Conservation (phyloP, 2,797 vertebrate genomes). For the Acanthurus leucopareius region DNA sequence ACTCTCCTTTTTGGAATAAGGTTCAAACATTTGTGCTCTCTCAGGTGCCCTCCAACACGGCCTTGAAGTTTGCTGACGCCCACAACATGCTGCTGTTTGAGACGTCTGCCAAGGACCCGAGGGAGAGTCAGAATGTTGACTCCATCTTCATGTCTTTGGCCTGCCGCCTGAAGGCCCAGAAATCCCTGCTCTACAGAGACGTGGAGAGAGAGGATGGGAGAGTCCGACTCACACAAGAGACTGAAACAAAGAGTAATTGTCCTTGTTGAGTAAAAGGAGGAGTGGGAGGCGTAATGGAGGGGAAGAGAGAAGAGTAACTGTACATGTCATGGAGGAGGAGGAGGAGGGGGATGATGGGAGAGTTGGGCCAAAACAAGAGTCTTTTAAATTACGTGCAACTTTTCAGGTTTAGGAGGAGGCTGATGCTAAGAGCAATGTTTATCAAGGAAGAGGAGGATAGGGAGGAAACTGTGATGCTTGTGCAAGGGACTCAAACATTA, state of each 20-base stretch:
- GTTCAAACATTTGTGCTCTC: not conserved
- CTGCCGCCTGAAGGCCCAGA: slow-evolving; percentile 95
- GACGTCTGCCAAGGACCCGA: slow-evolving; percentile 98
- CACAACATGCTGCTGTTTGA: slow-evolving; percentile 99
- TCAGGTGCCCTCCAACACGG: slow-evolving; percentile 94
- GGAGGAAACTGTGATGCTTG: not conserved
- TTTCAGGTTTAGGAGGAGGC: slow-evolving; percentile 28
- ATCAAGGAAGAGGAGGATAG: slow-evolving; percentile 2
- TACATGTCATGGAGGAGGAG: slow-evolving; percentile 44
- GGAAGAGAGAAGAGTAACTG: slow-evolving; percentile 40
- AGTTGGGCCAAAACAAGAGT: slow-evolving; percentile 28
- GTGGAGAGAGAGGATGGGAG: slow-evolving; percentile 90
- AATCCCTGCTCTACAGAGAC: slow-evolving; percentile 93
- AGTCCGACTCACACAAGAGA: slow-evolving; percentile 86
- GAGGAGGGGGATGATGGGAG: slow-evolving; percentile 24
- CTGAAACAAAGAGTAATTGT: slow-evolving; percentile 88
- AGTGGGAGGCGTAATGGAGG: slow-evolving; percentile 39
- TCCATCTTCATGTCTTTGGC: slow-evolving; percentile 98
- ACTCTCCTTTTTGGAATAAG: not conserved
- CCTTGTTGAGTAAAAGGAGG: slow-evolving; percentile 88
- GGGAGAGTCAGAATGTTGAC: slow-evolving; percentile 96
- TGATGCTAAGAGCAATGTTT: slow-evolving; percentile 22
- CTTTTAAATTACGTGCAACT: slow-evolving; percentile 35
- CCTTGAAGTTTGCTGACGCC: slow-evolving; percentile 94
- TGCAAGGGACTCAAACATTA: slow-evolving; percentile 11